Evolutionary conservation across 35 echinoderm and acorn worm genomes (phyloP).

Genomic region (Strongylocentrotus purpuratus): DNA sequence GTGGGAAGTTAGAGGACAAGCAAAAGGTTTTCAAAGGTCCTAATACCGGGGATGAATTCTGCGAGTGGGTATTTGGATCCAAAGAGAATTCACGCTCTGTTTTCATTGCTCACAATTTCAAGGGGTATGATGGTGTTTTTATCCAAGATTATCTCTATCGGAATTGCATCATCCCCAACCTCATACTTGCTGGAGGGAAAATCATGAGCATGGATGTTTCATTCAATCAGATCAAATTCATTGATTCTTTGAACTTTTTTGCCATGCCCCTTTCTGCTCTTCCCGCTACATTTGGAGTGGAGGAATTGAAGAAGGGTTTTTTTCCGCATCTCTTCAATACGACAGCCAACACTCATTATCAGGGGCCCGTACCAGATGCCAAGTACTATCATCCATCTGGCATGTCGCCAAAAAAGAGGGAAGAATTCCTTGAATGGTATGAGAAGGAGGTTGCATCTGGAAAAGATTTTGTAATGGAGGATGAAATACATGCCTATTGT

Average conservation of each 20-base stretch:
- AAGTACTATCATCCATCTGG: constrained; percentile 60
- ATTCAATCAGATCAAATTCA: no score
- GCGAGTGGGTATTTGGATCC: no score
- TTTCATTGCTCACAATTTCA: no score
- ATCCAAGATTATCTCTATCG: no score
- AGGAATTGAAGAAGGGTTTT: constrained; percentile 69
- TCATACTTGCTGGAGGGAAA: no score
- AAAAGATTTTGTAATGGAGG: constrained; percentile 46
- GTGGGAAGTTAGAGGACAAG: constrained; percentile 47
- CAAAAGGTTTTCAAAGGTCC: constrained; percentile 67
- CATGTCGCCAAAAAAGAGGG: constrained; percentile 52
- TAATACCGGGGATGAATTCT: constrained; percentile 53
- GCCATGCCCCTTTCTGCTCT: constrained; percentile 67
- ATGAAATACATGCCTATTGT: constrained; percentile 58
- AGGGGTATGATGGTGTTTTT: no score
- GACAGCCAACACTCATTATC: constrained; percentile 40
- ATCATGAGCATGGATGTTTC: no score
- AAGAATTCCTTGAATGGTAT: constrained; percentile 65
- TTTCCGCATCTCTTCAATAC: constrained; percentile 78
- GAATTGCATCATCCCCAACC: no score
- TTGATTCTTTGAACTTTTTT: no score
- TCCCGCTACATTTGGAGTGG: constrained; percentile 66
- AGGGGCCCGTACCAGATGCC: constrained; percentile 48
- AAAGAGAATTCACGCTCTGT: no score
- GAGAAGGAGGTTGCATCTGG: constrained; percentile 27